Evolutionary conservation across 2,888 invertebrate genomes (phyloP).

Genomic region (Baccha elongata): DNA sequence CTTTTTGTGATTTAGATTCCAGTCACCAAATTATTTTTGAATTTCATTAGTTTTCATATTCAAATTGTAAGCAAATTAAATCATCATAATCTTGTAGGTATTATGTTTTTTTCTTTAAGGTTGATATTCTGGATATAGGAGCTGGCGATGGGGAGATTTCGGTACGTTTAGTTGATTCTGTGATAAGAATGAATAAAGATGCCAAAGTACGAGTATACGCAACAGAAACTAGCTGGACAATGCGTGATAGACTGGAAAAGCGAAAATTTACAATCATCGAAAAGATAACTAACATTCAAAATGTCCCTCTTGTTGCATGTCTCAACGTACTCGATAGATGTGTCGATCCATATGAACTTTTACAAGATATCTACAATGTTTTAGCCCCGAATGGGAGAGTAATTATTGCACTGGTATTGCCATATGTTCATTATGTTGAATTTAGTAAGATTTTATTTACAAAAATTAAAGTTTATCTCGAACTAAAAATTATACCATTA

Average conservation of each 20-base stretch:
- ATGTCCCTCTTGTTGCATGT: slow-evolving; percentile 84
- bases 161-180: slow-evolving; percentile 86
- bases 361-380: slow-evolving; percentile 88
- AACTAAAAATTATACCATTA: slow-evolving; percentile 65
- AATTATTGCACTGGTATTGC: slow-evolving; percentile 95
- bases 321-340: slow-evolving; percentile 97
- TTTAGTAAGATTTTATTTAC: slow-evolving; percentile 86
- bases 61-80: no score
- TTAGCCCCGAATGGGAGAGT: slow-evolving; percentile 89
- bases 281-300: slow-evolving; percentile 78
- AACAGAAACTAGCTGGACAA: slow-evolving; percentile 95
- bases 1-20: no score
- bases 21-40: no score
- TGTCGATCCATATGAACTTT: slow-evolving; percentile 90
- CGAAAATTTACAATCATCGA: slow-evolving; percentile 82
- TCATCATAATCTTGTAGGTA: no score
- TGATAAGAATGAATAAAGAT: slow-evolving; percentile 86
- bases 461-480: neutral
- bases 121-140: slow-evolving; percentile 91
- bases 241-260: slow-evolving; percentile 90
- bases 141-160: slow-evolving; percentile 98
- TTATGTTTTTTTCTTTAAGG: slow-evolving; percentile 77
- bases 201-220: slow-evolving; percentile 89
- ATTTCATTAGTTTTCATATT: no score
- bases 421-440: slow-evolving; percentile 97